Base-by-base conservation (phyloP, 2,888 invertebrate genomes). In the Agrotis clavis region DNA sequence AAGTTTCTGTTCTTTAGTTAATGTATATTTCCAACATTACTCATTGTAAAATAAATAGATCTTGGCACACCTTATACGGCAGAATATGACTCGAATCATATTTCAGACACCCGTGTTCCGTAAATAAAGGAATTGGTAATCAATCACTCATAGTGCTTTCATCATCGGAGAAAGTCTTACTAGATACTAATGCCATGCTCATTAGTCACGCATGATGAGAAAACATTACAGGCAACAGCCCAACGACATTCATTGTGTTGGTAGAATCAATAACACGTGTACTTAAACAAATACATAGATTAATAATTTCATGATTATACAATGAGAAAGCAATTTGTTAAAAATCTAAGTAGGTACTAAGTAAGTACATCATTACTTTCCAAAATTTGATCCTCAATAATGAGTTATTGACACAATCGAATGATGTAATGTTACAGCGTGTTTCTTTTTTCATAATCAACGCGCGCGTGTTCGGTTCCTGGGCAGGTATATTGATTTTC, bases 161-260 rank as follows among this genome's bases (percentile, higher is more conserved):
- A 67, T 47, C 54, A 79, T 57, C 25, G 62, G 57, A 66, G 67
- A 74, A 79, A 79, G 48, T 62, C 14, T 25, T 16, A 13, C 57
- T 30, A 48, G 48, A 7, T 2, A 72, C 41, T 3, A 25, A 4
- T 19, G 25, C 9, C 19, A 35, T 30, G 47, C 11, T 61, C 50
- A 7, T 80, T 80, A 68, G 57, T 80, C 74, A 73, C 70, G 61
- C 18, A 54, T 54, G 48, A 30, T 66, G 81, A 65, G 35, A 67
- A 74, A 47, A 60, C 25, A 59, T 61, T 35, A 35, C 66, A 67
- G 25, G 51, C 41, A 59, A 72, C 41, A 73, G 60, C 73, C 53
- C 51, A 50, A 51, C 11, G 62, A 19, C 25, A 69, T n/a, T 56
- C 7, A 21, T 70, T 25, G 45, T 21, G 50, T 69, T 62, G 19